Evolutionary conservation across 2,113 vertebrate species (phyloP), one percentile per base, ranked within the genome.

Genomic region (Eclectus roratus): DNA sequence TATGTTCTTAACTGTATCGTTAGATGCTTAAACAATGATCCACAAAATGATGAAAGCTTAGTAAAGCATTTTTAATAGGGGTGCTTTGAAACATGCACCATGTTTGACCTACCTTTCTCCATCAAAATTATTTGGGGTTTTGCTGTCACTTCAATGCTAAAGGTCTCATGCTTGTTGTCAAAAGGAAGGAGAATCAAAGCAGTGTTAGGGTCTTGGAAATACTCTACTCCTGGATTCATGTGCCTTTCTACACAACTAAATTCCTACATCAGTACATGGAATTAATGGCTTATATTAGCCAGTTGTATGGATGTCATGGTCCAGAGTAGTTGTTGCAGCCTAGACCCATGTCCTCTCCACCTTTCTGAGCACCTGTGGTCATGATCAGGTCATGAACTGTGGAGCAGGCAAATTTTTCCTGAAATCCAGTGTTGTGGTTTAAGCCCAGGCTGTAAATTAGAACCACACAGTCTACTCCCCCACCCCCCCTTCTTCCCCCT

Each of bases 61-160:
- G 13, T 33, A 50, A 80, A 81, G 7, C 1, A 49, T 46, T 85
- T 65, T 39, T 78, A 11, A 0, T 28, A 24, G 8, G 20, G 1
- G 1, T 64, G 2, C 25, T 91, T 72, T 76, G n/a, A 76, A 53
- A 92, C 2, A 14, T 0, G 0, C 19, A 8, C 9, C 28, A 2
- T 24, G 17, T 71, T 74, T 39, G 37, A 37, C 15, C 6, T 10
- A 5, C 6, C 7, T 70, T 74, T 77, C 10, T 72, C 20, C 12
- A 24, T 28, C 20, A 41, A 46, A 61, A 24, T 80, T 63, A 33
- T 29, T 50, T 43, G 11, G 37, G 55, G 17, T 46, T 87, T 81
- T 78, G 24, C 25, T 2, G 4, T 46, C 1, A 60, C 79, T 50
- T 61, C 46, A 80, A 1, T 24, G 24, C 6, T 9, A 77, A 81